These are phyloP conservation scores for Leucoptera coffeella DNA, from an alignment of 2,888 invertebrate genomes.

Conservation along the genomic window DNA sequence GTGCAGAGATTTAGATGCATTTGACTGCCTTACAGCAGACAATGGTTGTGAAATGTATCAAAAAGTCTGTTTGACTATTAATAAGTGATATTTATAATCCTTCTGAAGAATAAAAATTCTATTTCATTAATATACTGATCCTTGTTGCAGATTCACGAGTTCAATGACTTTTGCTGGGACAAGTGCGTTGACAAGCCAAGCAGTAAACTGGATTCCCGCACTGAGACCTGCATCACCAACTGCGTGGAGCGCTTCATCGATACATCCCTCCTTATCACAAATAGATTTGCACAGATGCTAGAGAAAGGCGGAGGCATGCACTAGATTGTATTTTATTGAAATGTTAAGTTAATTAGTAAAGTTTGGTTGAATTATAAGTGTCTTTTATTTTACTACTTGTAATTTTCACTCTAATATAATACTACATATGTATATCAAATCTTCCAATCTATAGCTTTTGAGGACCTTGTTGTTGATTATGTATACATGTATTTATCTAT, in stretches of 20 bases:
- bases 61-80: slow-evolving; percentile 5
- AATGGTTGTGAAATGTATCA: too few relatives aligned
- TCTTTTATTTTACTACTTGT: too few relatives aligned
- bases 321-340: too few relatives aligned
- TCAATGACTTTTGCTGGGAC: slow-evolving; percentile 95
- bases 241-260: slow-evolving; percentile 94
- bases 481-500: too few relatives aligned
- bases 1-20: too few relatives aligned
- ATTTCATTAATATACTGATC: background rate
- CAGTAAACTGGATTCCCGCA: slow-evolving; percentile 77
- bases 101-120: background rate
- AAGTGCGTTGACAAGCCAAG: slow-evolving; percentile 90
- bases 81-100: slow-evolving; percentile 1
- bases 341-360: too few relatives aligned
- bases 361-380: too few relatives aligned
- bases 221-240: slow-evolving; percentile 86
- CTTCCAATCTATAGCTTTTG: too few relatives aligned
- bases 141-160: slow-evolving; percentile 74
- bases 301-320: slow-evolving; percentile 66
- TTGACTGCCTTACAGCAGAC: too few relatives aligned
- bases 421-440: too few relatives aligned
- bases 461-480: too few relatives aligned
- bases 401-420: too few relatives aligned
- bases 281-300: slow-evolving; percentile 79
- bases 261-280: slow-evolving; percentile 81